These are phyloP conservation scores for Poecilia velifera DNA, from an alignment of 2,797 vertebrate species.

Conservation along the genomic window DNA sequence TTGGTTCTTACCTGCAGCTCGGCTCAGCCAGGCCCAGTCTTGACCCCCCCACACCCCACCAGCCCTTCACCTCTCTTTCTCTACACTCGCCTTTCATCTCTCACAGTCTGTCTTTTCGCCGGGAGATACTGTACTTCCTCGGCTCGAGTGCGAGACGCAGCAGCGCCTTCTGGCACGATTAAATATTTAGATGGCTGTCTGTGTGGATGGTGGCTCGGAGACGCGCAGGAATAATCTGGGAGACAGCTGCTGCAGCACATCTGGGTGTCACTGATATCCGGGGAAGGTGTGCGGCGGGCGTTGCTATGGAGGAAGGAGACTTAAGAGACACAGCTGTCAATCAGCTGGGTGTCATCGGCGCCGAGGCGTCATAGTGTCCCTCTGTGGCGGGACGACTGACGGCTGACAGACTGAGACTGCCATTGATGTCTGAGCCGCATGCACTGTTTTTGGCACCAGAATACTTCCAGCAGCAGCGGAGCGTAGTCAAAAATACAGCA, in stretches of 20 bases:
- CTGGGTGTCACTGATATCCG: constrained; percentile 80
- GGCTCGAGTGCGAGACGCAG: constrained; percentile 62
- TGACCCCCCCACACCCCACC: constrained; percentile 31
- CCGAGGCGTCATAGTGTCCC: constrained; percentile 18
- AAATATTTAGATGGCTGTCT: constrained; percentile 79
- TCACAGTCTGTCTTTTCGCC: constrained; percentile 16
- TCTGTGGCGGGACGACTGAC: constrained; percentile 59
- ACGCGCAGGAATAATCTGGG: constrained; percentile 72
- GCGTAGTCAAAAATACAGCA: constrained; percentile 10
- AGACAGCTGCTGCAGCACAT: constrained; percentile 79
- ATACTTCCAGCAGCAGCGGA: constrained; percentile 15
- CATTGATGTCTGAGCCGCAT: constrained; percentile 34
- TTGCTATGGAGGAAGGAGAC: constrained; percentile 43
- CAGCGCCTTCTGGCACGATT: constrained; percentile 74
- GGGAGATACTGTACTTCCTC: constrained; percentile 61
- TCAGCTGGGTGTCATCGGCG: constrained; percentile 52
- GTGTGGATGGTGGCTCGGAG: constrained; percentile 63
- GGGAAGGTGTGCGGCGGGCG: constrained; percentile 67
- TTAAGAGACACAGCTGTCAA: constrained; percentile 75
- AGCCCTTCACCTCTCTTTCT: constrained; percentile 32
- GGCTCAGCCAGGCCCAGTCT: constrained; percentile 24
- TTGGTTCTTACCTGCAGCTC: constrained; percentile 58
- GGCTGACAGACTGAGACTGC: constrained; percentile 59
- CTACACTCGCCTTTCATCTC: constrained; percentile 35
- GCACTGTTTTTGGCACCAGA: constrained; percentile 37